phyloP scores from a whole-genome alignment of 2,888 invertebrate species.

The Hyposoter didymator region DNA sequence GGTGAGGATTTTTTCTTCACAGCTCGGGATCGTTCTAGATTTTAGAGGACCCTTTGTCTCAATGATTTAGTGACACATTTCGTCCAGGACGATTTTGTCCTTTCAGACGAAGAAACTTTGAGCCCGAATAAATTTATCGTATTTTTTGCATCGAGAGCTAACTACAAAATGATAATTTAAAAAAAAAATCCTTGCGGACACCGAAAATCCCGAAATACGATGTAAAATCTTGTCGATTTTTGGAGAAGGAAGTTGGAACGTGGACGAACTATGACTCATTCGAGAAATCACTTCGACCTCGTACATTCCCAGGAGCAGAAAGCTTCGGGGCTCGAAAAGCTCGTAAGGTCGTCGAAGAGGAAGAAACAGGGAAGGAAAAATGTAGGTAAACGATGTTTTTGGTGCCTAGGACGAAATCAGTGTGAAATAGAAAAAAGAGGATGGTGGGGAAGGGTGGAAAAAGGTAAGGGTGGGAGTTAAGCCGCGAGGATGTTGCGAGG shows the following conservation, averaged over 20 bases:
- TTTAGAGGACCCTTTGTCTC: background rate
- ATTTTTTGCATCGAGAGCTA: background rate
- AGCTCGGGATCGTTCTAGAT: background rate
- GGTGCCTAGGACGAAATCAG: slow-evolving; percentile 2
- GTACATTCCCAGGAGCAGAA: background rate
- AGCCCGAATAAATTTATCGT: background rate
- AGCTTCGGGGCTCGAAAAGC: background rate
- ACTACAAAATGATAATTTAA: background rate
- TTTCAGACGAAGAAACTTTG: background rate
- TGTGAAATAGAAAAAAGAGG: slow-evolving; percentile 24
- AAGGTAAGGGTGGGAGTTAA: slow-evolving; percentile 75
- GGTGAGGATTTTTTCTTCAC: background rate
- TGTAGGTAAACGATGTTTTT: slow-evolving; percentile 55
- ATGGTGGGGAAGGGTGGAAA: background rate
- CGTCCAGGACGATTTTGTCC: background rate
- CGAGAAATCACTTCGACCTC: background rate
- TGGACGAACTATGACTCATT: background rate
- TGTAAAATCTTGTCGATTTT: background rate
- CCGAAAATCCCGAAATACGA: background rate
- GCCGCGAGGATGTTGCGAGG: slow-evolving; percentile 77
- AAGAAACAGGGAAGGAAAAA: slow-evolving; percentile 7
- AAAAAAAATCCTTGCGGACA: background rate
- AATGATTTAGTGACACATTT: background rate
- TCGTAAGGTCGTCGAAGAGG: background rate
- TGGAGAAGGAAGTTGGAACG: background rate